A percentile compares a stretch with the other conserved stretches of the same genome.
These are phyloP conservation scores for Desoria tigrina DNA, from an alignment of 2,888 invertebrate genomes.

Conservation along the genomic window DNA sequence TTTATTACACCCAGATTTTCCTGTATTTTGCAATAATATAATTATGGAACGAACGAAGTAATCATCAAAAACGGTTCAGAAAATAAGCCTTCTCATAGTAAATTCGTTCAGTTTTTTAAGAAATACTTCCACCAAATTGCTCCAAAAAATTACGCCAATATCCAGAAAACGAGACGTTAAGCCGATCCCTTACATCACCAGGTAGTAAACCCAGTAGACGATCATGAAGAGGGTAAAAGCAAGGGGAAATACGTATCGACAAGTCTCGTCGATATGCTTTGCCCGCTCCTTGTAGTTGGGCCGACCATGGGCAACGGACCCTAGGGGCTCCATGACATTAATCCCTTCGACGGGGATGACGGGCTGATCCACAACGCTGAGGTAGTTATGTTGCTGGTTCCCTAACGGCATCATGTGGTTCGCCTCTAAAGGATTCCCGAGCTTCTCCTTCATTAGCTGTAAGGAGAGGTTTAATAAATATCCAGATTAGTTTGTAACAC, in stretches of 20 bases:
- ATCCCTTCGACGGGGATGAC: slow-evolving; percentile 47
- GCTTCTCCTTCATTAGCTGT: slow-evolving; percentile 32
- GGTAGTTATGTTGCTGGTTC: not conserved
- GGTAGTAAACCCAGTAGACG: slow-evolving; percentile 60
- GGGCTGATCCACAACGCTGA: slow-evolving; percentile 38
- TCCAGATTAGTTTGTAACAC: too few species aligned
- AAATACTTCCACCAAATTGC: too few species aligned
- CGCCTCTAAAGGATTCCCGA: slow-evolving; percentile 36
- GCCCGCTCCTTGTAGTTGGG: slow-evolving; percentile 53
- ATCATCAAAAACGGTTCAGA: too few species aligned
- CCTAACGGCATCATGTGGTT: too few species aligned
- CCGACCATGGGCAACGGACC: slow-evolving; percentile 17
- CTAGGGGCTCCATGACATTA: slow-evolving; percentile 45
- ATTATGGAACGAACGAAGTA: too few species aligned
- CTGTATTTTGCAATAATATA: too few species aligned
- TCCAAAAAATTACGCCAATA: too few species aligned
- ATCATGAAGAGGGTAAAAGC: slow-evolving; percentile 59
- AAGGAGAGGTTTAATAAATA: too few species aligned
- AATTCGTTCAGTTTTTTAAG: too few species aligned
- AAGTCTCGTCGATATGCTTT: slow-evolving; percentile 58
- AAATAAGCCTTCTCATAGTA: too few species aligned
- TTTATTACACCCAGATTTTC: too few species aligned
- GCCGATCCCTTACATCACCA: slow-evolving; percentile 4
- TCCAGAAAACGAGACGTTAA: too few species aligned
- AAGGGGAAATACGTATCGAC: slow-evolving; percentile 58